Evolutionary conservation across 2,888 invertebrate genomes (phyloP), one percentile per base, ranked within the genome.

Genomic region (Spodoptera exigua): DNA sequence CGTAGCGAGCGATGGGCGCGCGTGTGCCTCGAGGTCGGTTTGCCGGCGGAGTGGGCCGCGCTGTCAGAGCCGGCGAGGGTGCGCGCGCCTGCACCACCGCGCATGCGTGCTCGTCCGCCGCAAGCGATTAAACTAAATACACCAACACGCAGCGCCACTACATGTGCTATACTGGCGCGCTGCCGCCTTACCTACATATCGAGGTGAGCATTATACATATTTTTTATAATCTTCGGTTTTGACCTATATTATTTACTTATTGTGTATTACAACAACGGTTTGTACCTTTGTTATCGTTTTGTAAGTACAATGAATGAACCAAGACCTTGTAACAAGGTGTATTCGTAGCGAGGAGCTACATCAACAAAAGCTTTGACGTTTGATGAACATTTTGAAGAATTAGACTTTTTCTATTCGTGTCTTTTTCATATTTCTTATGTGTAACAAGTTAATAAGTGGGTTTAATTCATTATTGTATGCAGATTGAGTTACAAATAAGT

Each of bases 1-100:
- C 86, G 86, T 82, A 81, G 90, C 89, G 90, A 86, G 87, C 89
- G 88, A 83, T 81, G 82, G 85, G 85, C 87, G 89, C 87, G 90
- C 91, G 92, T 90, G 88, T 91, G 83, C 82, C 88, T 89, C 84
- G 86, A 83, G 88, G 86, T 89, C 89, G 88, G 88, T 87, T 81
- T 89, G 89, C 90, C 93, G 93, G 92, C 90, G 92, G 91, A 93
- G 90, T 93, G 93, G 84, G 72, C 73, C 70, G 57, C 66, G 54
- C 58, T 66, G 74, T 89, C 89, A 86, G 88, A 87, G 88, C 85
- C 85, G 84, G 82, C 74, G 56, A 71, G 78, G 81, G 76, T 83
- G 85, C 85, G 85, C 87, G 86, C 85, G 92, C 91, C 82, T 89
- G 89, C 90, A 86, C 77, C 89, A 82, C 74, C 85, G 80, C 92